Base-by-base conservation (phyloP, 2,888 invertebrate species). In the Chaitophorus viminalis region DNA sequence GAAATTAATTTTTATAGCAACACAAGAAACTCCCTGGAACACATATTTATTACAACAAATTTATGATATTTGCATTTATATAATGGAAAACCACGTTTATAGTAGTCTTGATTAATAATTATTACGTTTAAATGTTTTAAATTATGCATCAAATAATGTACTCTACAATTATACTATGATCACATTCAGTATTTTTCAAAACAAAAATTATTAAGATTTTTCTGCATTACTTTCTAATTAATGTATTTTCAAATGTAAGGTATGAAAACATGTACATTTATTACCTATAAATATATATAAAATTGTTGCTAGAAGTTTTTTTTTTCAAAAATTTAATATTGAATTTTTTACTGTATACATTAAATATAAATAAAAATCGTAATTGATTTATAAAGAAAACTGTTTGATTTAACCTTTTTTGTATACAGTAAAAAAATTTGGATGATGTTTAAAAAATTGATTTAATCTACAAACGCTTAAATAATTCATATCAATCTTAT, bases 321-420 rank as follows among this genome's bases (percentile, higher is more conserved):
- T 78, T 78, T 78, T 54, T 60, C 60, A 60, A 54, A 54, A 54
- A 25, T 33, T 21, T 17, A 31, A 70, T 82, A 82, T 70, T 52
- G 46, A 82, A 70, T 82, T 46, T 70, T 65, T n/a, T 14, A 31
- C 21, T 46, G 0, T 81, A 46, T 39, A 21, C 31, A 52, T 70
- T 52, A 82, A 81, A 6, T 70, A 39, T n/a, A 65, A 68, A n/a
- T n/a, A n/a, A 29, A 46, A 81, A 14, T 14, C 11, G 6, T 52
- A 70, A 31, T 46, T 82, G 14, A 82, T 70, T 82, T 70, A 3
- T n/a, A n/a, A n/a, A 70, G 70, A 31, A 82, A 5, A 82, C 70
- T 17, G 25, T 54, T 81, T 25, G 25, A 82, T 39, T 70, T 70
- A 52, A 52, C 29, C 25, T 36, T 39, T 70, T 70, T 31, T 3